These are phyloP conservation scores for Actinopyga echinites DNA, from an alignment of 53 echinoderm and acorn worm species.

Conservation along the genomic window DNA sequence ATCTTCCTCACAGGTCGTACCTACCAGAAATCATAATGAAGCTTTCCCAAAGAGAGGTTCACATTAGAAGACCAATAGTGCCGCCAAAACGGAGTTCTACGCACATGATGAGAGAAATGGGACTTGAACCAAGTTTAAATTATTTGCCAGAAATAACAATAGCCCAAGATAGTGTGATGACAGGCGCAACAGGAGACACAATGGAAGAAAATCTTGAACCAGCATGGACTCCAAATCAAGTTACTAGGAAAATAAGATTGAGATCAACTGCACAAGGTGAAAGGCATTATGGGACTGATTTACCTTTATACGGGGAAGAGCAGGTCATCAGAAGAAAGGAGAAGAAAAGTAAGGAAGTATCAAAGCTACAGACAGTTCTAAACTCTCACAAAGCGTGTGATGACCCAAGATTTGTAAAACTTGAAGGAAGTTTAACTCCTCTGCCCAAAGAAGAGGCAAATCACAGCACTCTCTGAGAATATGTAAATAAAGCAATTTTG, in stretches of 20 bases:
- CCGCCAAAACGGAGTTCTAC: conserved; percentile 50
- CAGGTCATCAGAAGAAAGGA: conserved; percentile 57
- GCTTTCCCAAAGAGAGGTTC: conserved; percentile 69
- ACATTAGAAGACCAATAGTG: conserved; percentile 72
- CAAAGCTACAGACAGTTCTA: conserved; percentile 56
- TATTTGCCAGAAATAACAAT: neutral
- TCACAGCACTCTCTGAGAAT: too few species aligned
- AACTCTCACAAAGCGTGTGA: conserved; percentile 47
- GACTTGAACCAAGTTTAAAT: conserved; percentile 6
- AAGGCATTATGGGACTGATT: conserved; percentile 49
- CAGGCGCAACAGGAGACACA: neutral
- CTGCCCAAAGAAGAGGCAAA: too few species aligned
- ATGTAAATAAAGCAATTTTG: too few species aligned
- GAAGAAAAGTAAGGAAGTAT: conserved; percentile 53
- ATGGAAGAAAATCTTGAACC: too few species aligned
- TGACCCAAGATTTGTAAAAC: conserved; percentile 59
- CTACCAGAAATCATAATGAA: conserved; percentile 91
- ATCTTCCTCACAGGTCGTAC: conserved; percentile 74
- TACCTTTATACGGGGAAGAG: conserved; percentile 77
- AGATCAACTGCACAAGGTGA: conserved; percentile 8
- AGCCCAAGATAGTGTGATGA: neutral
- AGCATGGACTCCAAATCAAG: neutral
- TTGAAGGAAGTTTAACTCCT: too few species aligned
- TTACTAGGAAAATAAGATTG: neutral
- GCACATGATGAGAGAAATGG: conserved; percentile 55